Evolutionary conservation across 2,888 invertebrate species (phyloP).

Genomic region (Apamea sordens): DNA sequence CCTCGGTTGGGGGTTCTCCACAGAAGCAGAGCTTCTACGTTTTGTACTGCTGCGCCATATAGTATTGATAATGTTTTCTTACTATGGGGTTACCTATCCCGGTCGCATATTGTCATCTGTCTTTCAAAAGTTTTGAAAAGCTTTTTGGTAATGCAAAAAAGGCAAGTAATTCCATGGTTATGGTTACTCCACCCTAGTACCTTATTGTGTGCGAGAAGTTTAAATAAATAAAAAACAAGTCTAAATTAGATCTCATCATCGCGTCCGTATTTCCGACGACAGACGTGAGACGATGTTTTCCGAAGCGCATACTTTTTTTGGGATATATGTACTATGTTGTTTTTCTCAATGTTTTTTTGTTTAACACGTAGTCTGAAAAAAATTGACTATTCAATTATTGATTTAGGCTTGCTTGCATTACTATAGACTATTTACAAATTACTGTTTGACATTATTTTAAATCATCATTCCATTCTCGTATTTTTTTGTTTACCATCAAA

Average conservation of each 20-base stretch:
- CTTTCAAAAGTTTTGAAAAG: too few relatives aligned
- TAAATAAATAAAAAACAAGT: too few relatives aligned
- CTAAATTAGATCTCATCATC: background rate
- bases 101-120: too few relatives aligned
- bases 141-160: background rate
- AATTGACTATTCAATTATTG: slow-evolving; percentile 11
- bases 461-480: slow-evolving; percentile 10
- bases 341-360: background rate
- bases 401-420: background rate
- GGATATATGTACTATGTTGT: background rate
- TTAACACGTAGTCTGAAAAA: background rate
- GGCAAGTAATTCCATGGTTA: background rate
- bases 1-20: too few relatives aligned
- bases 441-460: slow-evolving; percentile 28
- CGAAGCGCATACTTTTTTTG: background rate
- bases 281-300: background rate
- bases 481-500: slow-evolving; percentile 5
- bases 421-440: slow-evolving; percentile 16
- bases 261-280: background rate
- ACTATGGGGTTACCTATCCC: too few relatives aligned
- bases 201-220: too few relatives aligned
- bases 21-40: too few relatives aligned
- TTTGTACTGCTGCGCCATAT: too few relatives aligned
- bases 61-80: too few relatives aligned
- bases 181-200: background rate